Conservation (phyloP, 2,888 invertebrate species). For the Rotaria socialis region DNA sequence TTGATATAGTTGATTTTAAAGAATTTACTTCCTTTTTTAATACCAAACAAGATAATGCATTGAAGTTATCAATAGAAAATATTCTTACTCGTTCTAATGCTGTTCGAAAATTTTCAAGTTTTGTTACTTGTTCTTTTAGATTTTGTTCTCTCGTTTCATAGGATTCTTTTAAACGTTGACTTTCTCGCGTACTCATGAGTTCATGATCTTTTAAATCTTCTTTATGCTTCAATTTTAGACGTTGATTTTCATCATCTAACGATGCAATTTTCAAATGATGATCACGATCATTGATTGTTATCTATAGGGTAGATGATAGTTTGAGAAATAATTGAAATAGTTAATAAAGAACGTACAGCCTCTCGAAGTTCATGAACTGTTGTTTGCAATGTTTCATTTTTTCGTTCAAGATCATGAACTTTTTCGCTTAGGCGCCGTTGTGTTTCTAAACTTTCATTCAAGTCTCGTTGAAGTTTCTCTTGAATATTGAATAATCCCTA, state of each 20-base stretch:
- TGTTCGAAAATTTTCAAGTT: conserved; percentile 53
- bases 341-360: background rate
- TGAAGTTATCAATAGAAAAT: background rate
- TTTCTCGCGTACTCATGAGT: conserved; percentile 48
- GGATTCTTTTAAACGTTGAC: conserved; percentile 53
- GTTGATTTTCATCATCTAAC: conserved; percentile 38
- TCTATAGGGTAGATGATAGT: background rate
- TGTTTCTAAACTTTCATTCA: conserved; percentile 34
- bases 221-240: conserved; percentile 42
- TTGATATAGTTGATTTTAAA: conserved; percentile 35
- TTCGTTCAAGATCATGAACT: conserved; percentile 40
- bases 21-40: conserved; percentile 37
- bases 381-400: conserved; percentile 32
- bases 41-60: background rate
- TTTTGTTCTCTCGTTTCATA: conserved; percentile 53
- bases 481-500: conserved; percentile 4
- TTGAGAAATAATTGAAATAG: background rate
- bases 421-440: conserved; percentile 37
- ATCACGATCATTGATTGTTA: conserved; percentile 38
- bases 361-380: conserved; percentile 39
- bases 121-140: conserved; percentile 54
- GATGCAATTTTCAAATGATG: conserved; percentile 44
- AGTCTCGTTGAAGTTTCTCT: conserved; percentile 37
- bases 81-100: conserved; percentile 53
- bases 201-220: conserved; percentile 45